phyloP scores from a whole-genome alignment of 2,797 vertebrate species.

The Centropyge bicolor region DNA sequence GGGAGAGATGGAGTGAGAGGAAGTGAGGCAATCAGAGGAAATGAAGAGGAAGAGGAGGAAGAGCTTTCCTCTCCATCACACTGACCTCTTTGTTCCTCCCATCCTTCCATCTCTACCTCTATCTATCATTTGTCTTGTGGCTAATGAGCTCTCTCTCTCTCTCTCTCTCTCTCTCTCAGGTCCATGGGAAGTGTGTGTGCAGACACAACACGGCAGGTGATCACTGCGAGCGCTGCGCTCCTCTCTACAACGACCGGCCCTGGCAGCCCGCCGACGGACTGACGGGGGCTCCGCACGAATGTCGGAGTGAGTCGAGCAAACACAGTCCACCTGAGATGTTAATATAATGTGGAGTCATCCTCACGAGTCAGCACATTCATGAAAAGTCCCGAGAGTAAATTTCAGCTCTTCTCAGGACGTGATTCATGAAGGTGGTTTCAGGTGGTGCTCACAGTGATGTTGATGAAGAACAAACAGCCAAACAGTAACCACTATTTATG shows the following conservation, averaged over 20 bases:
- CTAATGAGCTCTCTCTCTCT: constrained; percentile 54
- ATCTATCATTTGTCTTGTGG: constrained; percentile 28
- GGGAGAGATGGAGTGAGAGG: constrained; percentile 18
- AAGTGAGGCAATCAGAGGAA: constrained; percentile 22
- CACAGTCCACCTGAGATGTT: not conserved
- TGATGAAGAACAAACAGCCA: not conserved
- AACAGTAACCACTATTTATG: not conserved
- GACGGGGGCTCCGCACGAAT: constrained; percentile 92
- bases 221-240: constrained; percentile 92
- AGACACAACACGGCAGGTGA: constrained; percentile 95
- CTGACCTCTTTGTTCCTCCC: constrained; percentile 64
- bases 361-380: too few relatives aligned
- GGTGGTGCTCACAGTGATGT: not conserved
- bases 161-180: constrained; percentile 78
- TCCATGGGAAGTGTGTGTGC: constrained; percentile 96
- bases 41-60: not conserved
- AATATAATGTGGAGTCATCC: too few relatives aligned
- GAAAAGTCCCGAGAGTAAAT: too few relatives aligned
- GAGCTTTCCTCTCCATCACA: constrained; percentile 51
- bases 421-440: constrained; percentile 1
- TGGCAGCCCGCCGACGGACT: constrained; percentile 94
- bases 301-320: constrained; percentile 89
- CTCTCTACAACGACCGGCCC: constrained; percentile 93
- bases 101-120: constrained; percentile 36
- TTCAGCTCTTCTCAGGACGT: too few relatives aligned